Conservation (phyloP, 2,888 invertebrate species). For the Dynastes grantii region DNA sequence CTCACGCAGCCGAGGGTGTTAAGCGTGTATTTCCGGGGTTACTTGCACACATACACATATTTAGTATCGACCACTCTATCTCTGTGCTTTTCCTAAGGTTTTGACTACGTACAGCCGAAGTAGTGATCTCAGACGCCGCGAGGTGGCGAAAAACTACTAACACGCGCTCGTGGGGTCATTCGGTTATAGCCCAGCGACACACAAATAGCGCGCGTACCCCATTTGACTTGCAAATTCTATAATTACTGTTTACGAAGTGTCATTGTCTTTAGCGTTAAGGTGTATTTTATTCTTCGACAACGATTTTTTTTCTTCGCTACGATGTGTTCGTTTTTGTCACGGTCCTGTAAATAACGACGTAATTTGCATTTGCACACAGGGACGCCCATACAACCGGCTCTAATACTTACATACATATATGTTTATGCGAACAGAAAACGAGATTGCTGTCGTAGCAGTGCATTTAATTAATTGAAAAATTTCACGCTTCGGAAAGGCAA, state of each 20-base stretch:
- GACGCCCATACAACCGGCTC: conserved; percentile 7
- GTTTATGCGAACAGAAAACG: conserved; percentile 9
- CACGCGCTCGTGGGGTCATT: conserved; percentile 42
- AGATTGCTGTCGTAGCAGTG: conserved; percentile 17
- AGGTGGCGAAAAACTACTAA: conserved; percentile 28
- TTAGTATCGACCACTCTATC: conserved; percentile 5
- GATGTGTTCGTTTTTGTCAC: conserved; percentile 6
- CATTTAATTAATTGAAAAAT: conserved; percentile 41
- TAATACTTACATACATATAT: background rate
- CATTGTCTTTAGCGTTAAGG: conserved; percentile 34
- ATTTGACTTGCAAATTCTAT: conserved; percentile 48
- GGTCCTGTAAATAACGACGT: conserved; percentile 7
- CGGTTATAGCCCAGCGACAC: conserved; percentile 35
- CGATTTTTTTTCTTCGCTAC: background rate
- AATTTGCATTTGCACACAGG: conserved; percentile 30
- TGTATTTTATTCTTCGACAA: background rate
- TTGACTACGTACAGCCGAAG: too few species aligned
- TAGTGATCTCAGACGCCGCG: conserved; percentile 11
- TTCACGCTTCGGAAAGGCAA: conserved; percentile 32
- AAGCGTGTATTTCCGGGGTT: conserved; percentile 64
- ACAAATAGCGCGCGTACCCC: conserved; percentile 33
- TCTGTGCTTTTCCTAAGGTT: background rate
- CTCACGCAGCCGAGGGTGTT: conserved; percentile 62
- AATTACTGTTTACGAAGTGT: conserved; percentile 48
- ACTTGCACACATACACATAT: conserved; percentile 55